These are phyloP conservation scores for Sebastes glaucus DNA, from an alignment of 2,797 vertebrate genomes.

Conservation along the genomic window DNA sequence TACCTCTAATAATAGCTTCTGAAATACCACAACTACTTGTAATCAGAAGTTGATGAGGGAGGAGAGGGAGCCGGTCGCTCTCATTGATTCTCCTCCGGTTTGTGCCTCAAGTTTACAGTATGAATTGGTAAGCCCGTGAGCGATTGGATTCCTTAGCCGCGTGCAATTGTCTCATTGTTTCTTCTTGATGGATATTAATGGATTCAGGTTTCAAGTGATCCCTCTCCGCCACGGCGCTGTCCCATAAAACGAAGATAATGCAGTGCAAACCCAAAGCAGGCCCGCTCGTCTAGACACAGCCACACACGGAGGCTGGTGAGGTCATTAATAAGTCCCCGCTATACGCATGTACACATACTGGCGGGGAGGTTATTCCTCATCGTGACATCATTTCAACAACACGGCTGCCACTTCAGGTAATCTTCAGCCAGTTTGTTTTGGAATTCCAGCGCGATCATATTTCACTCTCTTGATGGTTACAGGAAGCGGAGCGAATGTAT, in stretches of 20 bases:
- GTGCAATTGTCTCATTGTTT: constrained; percentile 55
- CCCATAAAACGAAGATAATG: background rate
- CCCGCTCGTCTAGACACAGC: constrained; percentile 9
- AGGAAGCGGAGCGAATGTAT: constrained; percentile 25
- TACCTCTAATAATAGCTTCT: constrained; percentile 69
- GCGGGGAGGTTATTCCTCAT: constrained; percentile 8
- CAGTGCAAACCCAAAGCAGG: background rate
- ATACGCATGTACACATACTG: background rate
- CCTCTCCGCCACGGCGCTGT: background rate
- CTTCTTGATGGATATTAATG: constrained; percentile 64
- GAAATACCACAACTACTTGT: constrained; percentile 51
- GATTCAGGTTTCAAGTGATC: constrained; percentile 32
- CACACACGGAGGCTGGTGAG: constrained; percentile 32
- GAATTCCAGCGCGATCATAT: constrained; percentile 34
- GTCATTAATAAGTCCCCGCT: constrained; percentile 10
- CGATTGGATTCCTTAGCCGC: constrained; percentile 43
- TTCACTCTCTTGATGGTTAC: constrained; percentile 19
- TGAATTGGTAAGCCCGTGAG: constrained; percentile 41
- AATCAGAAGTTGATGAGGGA: constrained; percentile 66
- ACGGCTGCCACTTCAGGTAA: constrained; percentile 27
- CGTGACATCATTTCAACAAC: constrained; percentile 18
- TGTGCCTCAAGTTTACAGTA: constrained; percentile 46
- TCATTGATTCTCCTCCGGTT: constrained; percentile 37
- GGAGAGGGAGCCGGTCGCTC: constrained; percentile 4
- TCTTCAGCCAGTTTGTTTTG: constrained; percentile 22